Base-by-base conservation (phyloP, 1,140 invertebrate genomes). In the Arctopsyche grandis region DNA sequence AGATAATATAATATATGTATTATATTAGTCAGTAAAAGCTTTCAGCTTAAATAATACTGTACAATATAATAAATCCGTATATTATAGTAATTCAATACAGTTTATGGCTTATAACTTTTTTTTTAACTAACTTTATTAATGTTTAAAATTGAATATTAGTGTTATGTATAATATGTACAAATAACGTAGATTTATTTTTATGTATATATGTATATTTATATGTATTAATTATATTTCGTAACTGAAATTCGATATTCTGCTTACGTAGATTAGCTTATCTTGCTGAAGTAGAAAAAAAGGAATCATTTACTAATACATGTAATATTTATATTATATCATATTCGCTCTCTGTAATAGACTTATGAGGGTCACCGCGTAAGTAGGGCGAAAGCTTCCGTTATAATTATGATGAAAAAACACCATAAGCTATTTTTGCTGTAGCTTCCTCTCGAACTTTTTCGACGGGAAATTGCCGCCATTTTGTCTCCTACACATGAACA, bases 401-500 rank as follows among this genome's bases (percentile, higher is more conserved):
- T 12, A 12, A 78, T 44, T 0, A 82, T 74, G 46, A 56, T 69
- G 10, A 82, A 21, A 12, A 82, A 38, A 29, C 81, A 79, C 78
- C 56, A 75, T 3, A 79, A 19, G 24, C 66, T 75, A 21, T 75
- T 75, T 43, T 48, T 75, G 60, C 63, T 79, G 46, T 73, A 71
- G 52, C 78, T 82, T 19, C 74, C 81, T 78, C 78, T 79, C 73
- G 81, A 82, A 56, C 81, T 82, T 22, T 82, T 82, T 43, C 81
- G 78, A 76, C 81, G 52, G 0, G 81, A 82, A 12, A 82, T 82
- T 56, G 81, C 81, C 0, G 81, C 81, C 81, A 80, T 82, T 76
- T 82, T 82, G 43, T 82, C 81, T 44, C 81, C 81, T 82, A 60
- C 60, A 38, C 29, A 38, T 38, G 7, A 38, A 38, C 29, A 38